Base-by-base conservation (phyloP, 2,797 vertebrate genomes). In the Tiaroga cobitis region DNA sequence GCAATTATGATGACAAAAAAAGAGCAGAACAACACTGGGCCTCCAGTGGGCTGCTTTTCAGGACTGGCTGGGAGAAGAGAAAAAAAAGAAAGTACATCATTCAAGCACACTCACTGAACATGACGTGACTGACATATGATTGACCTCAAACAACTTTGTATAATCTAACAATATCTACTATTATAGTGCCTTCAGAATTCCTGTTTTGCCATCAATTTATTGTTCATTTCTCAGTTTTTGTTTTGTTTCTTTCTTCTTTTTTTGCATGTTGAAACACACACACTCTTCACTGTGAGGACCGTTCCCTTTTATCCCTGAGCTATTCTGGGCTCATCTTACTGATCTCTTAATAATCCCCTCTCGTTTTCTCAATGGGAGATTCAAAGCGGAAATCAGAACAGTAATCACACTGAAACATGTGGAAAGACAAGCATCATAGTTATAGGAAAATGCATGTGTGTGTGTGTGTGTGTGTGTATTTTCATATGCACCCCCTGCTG, bases 321-420 rank as follows among this genome's bases (percentile, higher is more conserved):
- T 89, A 88, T 89, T 86, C 56, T 81, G 54, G 51, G 81, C 29
- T 73, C 61, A 49, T 79, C 75, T 81, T 61, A 65, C 83, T 88
- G 89, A 88, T 88, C 86, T 70, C 73, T 78, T 86, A 89, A 88
- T 87, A 89, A 86, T 51, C 77, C 81, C 78, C 78, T 87, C 46
- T 87, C 75, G 83, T 79, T 85, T 87, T 84, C 83, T 85, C 74
- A 74, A 80, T 80, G 41, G 69, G 43, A 54, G 84, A 85, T n/a
- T 73, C 69, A 79, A 80, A 81, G 82, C 49, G 67, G 84, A 89
- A 84, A 84, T 79, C 85, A 82, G 88, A 82, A 81, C 86, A 32
- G 82, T 78, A 81, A 81, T 87, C 83, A 65, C 43, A 65, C 61
- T 76, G 73, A 68, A 72, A 81, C 21, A 76, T 77, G 75, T 77